phyloP scores from a whole-genome alignment of 2,888 invertebrate species.

The Polymixis flavicincta region DNA sequence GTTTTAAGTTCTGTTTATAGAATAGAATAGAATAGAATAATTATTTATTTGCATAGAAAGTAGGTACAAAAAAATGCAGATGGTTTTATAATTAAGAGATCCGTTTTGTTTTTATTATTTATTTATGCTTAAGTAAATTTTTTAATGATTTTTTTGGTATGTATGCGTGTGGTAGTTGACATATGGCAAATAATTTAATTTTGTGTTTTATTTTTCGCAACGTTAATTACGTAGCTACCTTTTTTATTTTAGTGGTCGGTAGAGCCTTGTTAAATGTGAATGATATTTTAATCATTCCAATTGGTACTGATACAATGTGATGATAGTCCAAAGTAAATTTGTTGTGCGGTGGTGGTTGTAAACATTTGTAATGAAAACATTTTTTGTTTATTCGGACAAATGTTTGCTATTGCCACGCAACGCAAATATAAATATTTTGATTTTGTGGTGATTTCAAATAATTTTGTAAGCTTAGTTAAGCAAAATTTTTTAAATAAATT shows the following conservation, averaged over 20 bases:
- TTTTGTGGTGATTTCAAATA: slow-evolving; percentile 9
- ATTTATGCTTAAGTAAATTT: too few species aligned
- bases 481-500: not conserved
- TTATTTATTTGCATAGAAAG: too few species aligned
- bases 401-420: slow-evolving; percentile 22
- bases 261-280: not conserved
- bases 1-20: too few species aligned
- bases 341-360: not conserved
- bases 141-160: too few species aligned
- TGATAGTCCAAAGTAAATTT: not conserved
- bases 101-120: too few species aligned
- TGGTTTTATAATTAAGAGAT: too few species aligned
- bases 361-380: slow-evolving; percentile 34
- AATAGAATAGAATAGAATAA: too few species aligned
- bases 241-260: not conserved
- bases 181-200: too few species aligned
- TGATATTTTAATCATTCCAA: not conserved
- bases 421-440: slow-evolving; percentile 14
- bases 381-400: slow-evolving; percentile 29
- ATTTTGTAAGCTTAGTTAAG: not conserved
- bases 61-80: too few species aligned
- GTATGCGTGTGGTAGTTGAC: too few species aligned
- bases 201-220: too few species aligned
- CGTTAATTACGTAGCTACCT: too few species aligned
- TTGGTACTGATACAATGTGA: not conserved